Evolutionary conservation across 2,113 vertebrate genomes (phyloP), one percentile per base, ranked within the genome.

Genomic region (Chloroceryle aenea): DNA sequence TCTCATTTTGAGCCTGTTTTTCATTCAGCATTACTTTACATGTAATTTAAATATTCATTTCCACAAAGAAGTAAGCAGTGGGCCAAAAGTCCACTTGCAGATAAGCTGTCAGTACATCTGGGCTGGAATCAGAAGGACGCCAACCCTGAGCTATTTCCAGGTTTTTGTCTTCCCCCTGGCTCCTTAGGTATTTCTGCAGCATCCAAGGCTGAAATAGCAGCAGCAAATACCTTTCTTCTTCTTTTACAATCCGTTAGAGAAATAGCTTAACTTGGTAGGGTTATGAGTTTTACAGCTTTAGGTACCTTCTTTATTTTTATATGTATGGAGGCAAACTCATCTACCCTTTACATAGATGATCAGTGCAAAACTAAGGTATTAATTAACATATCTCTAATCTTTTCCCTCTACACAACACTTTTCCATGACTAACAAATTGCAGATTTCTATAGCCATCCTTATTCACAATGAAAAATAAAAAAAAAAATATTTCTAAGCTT

Each of bases 61-160:
- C 18, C 36, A 43, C 1, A 3, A 43, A 67, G 27, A 29, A 91
- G 27, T 0, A 20, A 17, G 6, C 2, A 0, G 8, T 36, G 16
- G 62, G 6, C 4, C 61, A 71, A 71, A 88, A 50, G 0, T 4
- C 23, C 14, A 22, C 13, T 56, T 56, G 17, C 4, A 68, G 29
- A 14, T 87, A 45, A 62, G 26, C 27, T 48, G 19, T 30, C 2
- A 3, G 4, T 4, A 20, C 14, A 48, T 29, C 14, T 40, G 45
- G 18, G 1, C n/a, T 50, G 45, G 50, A 74, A 81, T 42, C 34
- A 87, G 55, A 4, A 27, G 17, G 23, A 32, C 29, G 64, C 7
- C 36, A 50, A 8, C 17, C 12, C 10, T 29, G 9, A 40, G 13
- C 6, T 15, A 2, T 32, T 56, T 61, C 67, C 45, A 94, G 40